Evolutionary conservation across 2,888 invertebrate genomes (phyloP).

Genomic region (Pristionchus entomophagus): DNA sequence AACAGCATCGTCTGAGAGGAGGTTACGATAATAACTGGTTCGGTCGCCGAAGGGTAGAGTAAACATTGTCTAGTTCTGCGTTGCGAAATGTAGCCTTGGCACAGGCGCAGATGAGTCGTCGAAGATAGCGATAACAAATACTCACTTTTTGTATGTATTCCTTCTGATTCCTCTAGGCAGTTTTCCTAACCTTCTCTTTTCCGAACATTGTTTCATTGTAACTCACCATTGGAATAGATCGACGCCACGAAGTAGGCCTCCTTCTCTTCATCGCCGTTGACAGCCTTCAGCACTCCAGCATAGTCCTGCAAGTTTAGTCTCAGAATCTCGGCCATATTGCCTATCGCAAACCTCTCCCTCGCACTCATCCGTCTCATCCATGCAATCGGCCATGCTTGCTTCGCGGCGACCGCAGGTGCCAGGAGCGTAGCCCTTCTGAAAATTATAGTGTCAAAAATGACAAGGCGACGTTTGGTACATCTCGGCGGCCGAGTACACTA

Average conservation of each 20-base stretch:
- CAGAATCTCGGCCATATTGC: not conserved
- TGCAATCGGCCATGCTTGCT: not conserved
- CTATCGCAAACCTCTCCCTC: not conserved
- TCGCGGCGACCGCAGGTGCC: not conserved
- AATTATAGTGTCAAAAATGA: not conserved
- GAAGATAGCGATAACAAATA: too few species aligned
- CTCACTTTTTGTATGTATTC: too few species aligned
- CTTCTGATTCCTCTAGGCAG: too few species aligned
- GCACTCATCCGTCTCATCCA: not conserved
- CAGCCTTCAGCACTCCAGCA: not conserved
- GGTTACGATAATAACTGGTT: too few species aligned
- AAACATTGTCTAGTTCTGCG: not conserved
- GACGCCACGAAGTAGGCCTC: constrained; percentile 46
- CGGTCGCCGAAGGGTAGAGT: not conserved
- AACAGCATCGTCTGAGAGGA: not conserved
- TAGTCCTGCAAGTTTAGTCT: constrained; percentile 47
- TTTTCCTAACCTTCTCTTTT: too few species aligned
- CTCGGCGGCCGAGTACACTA: not conserved
- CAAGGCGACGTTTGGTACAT: not conserved
- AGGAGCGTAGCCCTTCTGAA: constrained; percentile 12
- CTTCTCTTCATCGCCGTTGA: not conserved
- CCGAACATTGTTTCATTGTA: too few species aligned
- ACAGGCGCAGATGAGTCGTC: too few species aligned
- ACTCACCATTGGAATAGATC: constrained; percentile 41
- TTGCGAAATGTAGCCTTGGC: too few species aligned